Base-by-base conservation (phyloP, 2,797 vertebrate genomes). In the Myiothlypis chrysogaster region DNA sequence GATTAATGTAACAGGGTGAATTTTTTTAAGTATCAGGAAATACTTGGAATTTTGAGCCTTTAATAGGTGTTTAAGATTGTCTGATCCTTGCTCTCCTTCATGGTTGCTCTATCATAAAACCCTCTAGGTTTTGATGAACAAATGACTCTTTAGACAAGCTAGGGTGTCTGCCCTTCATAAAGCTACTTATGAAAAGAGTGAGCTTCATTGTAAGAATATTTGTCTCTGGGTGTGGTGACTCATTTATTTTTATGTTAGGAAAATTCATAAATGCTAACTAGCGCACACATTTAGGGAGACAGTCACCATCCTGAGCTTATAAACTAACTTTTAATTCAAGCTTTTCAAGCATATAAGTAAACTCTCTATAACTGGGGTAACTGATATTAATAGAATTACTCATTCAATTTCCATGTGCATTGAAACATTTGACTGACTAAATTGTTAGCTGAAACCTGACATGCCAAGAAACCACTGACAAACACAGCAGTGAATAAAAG, bases 401-500 rank as follows among this genome's bases (percentile, higher is more conserved):
- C 52, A 46, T 68, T 88, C 47, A 77, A 76, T 24, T 49, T 84
- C 49, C 22, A 49, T 7, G 30, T 0, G 1, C 37, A 9, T 56
- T 87, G 57, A 76, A 89, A 79, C n/a, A 52, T 72, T 73, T 87
- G 52, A 35, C 53, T 66, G 72, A 92, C 46, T 71, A 69, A 91
- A 76, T 23, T 32, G 24, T 35, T 69, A 61, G 47, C 35, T 93
- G 83, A 91, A 90, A 89, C 25, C 50, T 69, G 78, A 82, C 2
- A 0, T 53, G 28, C 53, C 86, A 79, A 87, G 49, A 93, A 90
- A 83, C 46, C 50, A 72, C 64, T 65, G 55, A 72, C 47, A 59
- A 80, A 88, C n/a, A 25, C 14, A 69, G 55, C n/a, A 87, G 50
- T 79, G 63, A 95, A 84, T 87, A 93, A 59, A 91, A 65, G 24